Base-by-base conservation (phyloP, 2,797 vertebrate genomes). In the Carapus acus region DNA sequence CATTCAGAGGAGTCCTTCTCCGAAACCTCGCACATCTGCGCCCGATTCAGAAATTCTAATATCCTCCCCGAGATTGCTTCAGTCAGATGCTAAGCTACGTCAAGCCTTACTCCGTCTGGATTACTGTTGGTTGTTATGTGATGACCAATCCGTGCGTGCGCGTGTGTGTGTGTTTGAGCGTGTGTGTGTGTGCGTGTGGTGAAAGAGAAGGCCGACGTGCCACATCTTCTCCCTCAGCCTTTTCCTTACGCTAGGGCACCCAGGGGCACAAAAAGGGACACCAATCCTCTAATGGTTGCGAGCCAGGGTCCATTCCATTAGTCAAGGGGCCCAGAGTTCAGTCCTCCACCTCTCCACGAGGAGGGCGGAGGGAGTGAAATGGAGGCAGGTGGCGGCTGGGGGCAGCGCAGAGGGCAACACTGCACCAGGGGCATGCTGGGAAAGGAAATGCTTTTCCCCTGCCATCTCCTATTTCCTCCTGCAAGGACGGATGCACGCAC, bases 231-330 rank as follows among this genome's bases (percentile, higher is more conserved):
- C 48, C 50, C 52, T 70, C 39, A 54, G 45, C 66, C 65, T 69
- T 67, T 75, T 62, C 69, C 73, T 57, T 68, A 71, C 64, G 34
- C 14, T 44, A 73, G 76, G 82, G 70, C 78, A 79, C 58, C 57
- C 53, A 50, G 66, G 75, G 74, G 73, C 60, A 58, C 43, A 18
- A 33, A 66, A 71, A 78, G 77, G 77, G 73, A 83, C 74, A 76
- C 74, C 83, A 81, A 80, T 85, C 76, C 81, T 80, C 79, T 87
- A 86, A 86, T 87, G 84, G 81, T 81, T 71, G 74, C 55, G 67
- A 78, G 73, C 65, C 49, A 81, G 76, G 82, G 79, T 79, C 83
- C 83, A 83, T 86, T 86, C 83, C 82, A 87, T 87, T 85, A 87
- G 77, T 80, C 77, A 68, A 75, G 77, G 79, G 76, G 78, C 74